phyloP scores from a whole-genome alignment of 2,888 invertebrate species.

The Melinopterus prodromus region DNA sequence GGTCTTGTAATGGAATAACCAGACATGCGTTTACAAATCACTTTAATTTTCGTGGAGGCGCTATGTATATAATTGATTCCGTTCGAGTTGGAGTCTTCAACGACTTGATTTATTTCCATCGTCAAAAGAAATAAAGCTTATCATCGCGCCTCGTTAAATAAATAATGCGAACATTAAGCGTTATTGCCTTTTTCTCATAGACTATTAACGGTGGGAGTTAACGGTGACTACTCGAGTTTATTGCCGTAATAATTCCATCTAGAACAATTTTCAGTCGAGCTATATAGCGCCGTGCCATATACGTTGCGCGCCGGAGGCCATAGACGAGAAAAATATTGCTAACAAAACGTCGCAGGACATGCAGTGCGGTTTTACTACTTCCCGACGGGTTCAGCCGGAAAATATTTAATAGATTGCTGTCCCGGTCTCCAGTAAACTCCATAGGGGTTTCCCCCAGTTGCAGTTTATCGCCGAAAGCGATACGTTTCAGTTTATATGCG shows the following conservation, averaged over 20 bases:
- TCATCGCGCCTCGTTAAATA: neutral
- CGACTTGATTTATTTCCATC: neutral
- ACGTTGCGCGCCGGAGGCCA: neutral
- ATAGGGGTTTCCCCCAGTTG: neutral
- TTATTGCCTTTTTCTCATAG: neutral
- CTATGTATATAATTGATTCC: too few species aligned
- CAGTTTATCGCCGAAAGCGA: neutral
- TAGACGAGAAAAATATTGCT: neutral
- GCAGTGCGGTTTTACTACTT: neutral
- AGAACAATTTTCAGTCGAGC: neutral
- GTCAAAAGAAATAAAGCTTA: neutral
- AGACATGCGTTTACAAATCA: too few species aligned
- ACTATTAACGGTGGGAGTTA: neutral
- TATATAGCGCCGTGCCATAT: neutral
- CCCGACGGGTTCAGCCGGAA: slow-evolving; percentile 4
- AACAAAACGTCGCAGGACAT: neutral
- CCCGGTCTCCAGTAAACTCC: neutral
- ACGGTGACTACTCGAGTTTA: neutral
- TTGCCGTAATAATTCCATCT: neutral
- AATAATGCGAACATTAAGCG: neutral
- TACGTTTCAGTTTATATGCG: neutral
- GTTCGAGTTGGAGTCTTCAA: neutral
- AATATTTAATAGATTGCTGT: neutral
- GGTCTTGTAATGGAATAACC: too few species aligned
- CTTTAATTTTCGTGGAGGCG: too few species aligned